Evolutionary conservation across 2,113 vertebrate species (phyloP), one percentile per base, ranked within the genome.

Genomic region (Baryphthengus martii): DNA sequence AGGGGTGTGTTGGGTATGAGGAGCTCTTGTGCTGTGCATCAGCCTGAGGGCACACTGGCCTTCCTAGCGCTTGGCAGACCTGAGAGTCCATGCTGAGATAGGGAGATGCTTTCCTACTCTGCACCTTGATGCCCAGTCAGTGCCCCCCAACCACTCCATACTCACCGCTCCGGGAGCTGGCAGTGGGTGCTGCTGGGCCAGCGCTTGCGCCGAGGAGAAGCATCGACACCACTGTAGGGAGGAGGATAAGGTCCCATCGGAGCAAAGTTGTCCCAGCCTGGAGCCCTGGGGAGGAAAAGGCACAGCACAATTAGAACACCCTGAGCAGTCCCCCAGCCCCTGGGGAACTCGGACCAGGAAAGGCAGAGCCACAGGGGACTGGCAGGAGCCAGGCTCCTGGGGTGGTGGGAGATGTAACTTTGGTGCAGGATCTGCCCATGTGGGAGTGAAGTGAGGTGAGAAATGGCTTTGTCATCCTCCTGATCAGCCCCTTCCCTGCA

Each of bases 101-200:
- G 42, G 37, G 63, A 58, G 25, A 42, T 7, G 3, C 17, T 31
- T 33, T 23, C 29, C 62, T 68, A 52, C 87, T 33, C 9, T n/a
- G 50, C 3, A 9, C 61, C 31, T 20, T 1, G 1, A 25, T 85
- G 25, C 72, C 55, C 61, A 44, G 28, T 1, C 65, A 9, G n/a
- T 23, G 65, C 8, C 71, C 45, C 15, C 13, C 53, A 44, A 10
- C 20, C 2, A 1, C 3, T 20, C 55, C 1, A 7, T 68, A 97
- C 96, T 97, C 71, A 97, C 96, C 93, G 0, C 75, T 94, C 40
- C 82, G 55, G 81, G 94, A 13, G 59, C 85, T 28, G 58, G 93
- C 39, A 2, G 94, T 53, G 77, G 84, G 91, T 5, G 0, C 5
- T 8, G 94, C 62, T 4, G 95, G 93, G 31, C 94, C 94, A 4